Conservation (phyloP, 2,113 vertebrate species). For the Salminus brasiliensis region DNA sequence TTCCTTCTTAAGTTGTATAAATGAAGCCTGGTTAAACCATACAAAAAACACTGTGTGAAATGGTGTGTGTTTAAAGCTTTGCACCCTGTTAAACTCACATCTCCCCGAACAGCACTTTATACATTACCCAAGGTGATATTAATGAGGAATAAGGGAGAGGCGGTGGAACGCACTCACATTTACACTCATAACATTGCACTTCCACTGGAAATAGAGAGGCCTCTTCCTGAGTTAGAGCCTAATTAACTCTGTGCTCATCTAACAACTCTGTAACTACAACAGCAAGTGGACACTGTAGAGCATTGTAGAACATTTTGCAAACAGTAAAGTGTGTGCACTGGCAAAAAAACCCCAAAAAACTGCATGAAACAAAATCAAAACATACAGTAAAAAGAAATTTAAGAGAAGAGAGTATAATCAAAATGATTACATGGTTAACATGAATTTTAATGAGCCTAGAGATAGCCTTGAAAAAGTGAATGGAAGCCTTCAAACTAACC, state of each 20-base stretch:
- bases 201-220: neutral
- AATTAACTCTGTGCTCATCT: neutral
- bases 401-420: too few species aligned
- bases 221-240: neutral
- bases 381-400: neutral
- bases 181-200: slow-evolving; percentile 2
- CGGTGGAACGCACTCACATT: neutral
- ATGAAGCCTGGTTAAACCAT: slow-evolving; percentile 44
- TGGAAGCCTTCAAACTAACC: too few species aligned
- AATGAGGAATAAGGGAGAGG: slow-evolving; percentile 1
- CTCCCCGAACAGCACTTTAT: slow-evolving; percentile 31
- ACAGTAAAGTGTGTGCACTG: neutral
- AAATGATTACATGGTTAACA: too few species aligned
- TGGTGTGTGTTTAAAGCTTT: slow-evolving; percentile 44
- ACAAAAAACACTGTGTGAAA: slow-evolving; percentile 30
- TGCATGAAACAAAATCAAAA: neutral
- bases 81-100: slow-evolving; percentile 39
- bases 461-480: too few species aligned
- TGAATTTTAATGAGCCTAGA: too few species aligned
- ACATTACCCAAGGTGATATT: slow-evolving; percentile 35
- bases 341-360: too few species aligned
- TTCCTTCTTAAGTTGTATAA: slow-evolving; percentile 40
- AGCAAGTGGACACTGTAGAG: neutral
- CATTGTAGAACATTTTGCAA: neutral
- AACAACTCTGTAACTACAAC: neutral